Conservation (phyloP, 2,888 invertebrate genomes). For the Agrochola litura region DNA sequence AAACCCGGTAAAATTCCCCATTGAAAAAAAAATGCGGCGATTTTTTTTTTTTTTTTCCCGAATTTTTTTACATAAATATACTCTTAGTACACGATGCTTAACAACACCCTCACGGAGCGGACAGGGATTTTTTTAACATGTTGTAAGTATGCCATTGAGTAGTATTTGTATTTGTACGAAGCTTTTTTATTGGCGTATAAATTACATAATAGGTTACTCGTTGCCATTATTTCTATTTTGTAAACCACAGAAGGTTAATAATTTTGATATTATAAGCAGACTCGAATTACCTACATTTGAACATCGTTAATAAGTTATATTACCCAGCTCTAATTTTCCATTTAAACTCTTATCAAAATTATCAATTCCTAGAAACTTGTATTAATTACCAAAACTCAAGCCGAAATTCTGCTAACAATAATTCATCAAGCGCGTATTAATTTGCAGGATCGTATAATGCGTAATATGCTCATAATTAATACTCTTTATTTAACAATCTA, state of each 20-base stretch:
- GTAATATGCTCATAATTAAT: constrained; percentile 63
- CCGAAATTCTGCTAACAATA: constrained; percentile 33
- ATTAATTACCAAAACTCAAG: constrained; percentile 27
- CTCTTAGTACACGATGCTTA: too few relatives aligned
- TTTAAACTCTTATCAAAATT: constrained; percentile 5
- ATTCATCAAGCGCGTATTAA: constrained; percentile 42
- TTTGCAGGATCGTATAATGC: constrained; percentile 41
- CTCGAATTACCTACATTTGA: neutral
- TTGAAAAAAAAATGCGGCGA: too few relatives aligned
- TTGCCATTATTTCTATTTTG: neutral
- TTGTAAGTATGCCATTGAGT: too few relatives aligned
- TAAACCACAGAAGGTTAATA: neutral
- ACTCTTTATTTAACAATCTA: constrained; percentile 64
- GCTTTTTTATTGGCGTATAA: neutral
- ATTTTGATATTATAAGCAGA: neutral
- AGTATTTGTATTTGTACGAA: neutral
- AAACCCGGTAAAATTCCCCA: too few relatives aligned
- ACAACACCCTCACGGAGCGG: too few relatives aligned
- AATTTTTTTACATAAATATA: too few relatives aligned
- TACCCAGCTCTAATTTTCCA: neutral
- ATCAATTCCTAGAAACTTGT: constrained; percentile 6
- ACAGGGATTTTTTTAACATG: too few relatives aligned
- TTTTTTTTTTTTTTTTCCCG: too few relatives aligned
- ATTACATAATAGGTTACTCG: neutral
- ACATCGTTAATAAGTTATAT: neutral